Evolutionary conservation across 2,797 vertebrate genomes (phyloP).

Genomic region (Pygocentrus nattereri): DNA sequence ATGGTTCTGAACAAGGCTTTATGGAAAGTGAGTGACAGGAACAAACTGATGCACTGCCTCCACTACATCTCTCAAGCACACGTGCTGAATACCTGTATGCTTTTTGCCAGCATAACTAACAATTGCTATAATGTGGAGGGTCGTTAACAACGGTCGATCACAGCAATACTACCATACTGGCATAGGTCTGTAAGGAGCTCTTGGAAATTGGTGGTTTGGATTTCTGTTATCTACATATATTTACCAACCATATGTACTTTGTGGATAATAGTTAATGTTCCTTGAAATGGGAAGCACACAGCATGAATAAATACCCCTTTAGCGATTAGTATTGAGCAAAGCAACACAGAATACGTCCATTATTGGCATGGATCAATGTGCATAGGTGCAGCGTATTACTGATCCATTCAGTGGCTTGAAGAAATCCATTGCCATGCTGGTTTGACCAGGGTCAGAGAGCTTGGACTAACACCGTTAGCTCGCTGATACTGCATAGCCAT

Average conservation of each 20-base stretch:
- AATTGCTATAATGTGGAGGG: neutral
- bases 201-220: neutral
- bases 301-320: neutral
- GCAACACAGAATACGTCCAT: neutral
- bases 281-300: neutral
- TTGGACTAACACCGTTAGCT: slow-evolving; percentile 36
- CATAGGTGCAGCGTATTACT: neutral
- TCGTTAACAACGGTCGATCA: neutral
- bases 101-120: neutral
- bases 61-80: slow-evolving; percentile 41
- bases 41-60: slow-evolving; percentile 12
- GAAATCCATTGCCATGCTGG: slow-evolving; percentile 20
- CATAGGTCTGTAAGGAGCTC: neutral
- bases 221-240: neutral
- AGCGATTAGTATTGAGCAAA: neutral
- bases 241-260: neutral
- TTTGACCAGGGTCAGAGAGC: slow-evolving; percentile 21
- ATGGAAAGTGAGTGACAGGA: slow-evolving; percentile 56
- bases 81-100: neutral
- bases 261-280: neutral
- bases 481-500: slow-evolving; percentile 37
- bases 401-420: slow-evolving; percentile 14
- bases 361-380: slow-evolving; percentile 11
- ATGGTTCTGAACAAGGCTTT: slow-evolving; percentile 54
- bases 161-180: neutral